These are phyloP conservation scores for Hirtodrosophila trivittata DNA, from an alignment of 2,888 invertebrate genomes.

Conservation along the genomic window DNA sequence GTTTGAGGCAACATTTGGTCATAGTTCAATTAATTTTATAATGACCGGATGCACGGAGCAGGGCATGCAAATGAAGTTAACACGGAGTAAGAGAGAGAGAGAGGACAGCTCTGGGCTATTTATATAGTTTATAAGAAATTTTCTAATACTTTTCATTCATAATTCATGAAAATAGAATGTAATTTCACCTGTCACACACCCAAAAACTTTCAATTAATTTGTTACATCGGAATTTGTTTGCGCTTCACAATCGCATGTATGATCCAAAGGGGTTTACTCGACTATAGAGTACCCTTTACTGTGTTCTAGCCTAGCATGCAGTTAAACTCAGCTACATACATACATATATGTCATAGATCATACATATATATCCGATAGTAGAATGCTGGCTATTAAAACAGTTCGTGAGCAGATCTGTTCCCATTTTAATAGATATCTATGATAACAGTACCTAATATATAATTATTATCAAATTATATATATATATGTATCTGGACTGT, in stretches of 20 bases:
- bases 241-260: not conserved
- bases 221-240: conserved; percentile 16
- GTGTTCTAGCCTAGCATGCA: too few species aligned
- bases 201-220: conserved; percentile 35
- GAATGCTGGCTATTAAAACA: too few species aligned
- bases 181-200: conserved; percentile 42
- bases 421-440: too few species aligned
- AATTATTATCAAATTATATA: too few species aligned
- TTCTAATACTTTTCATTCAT: not conserved
- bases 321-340: not conserved
- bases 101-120: conserved; percentile 12
- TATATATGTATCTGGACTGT: too few species aligned
- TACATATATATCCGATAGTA: too few species aligned
- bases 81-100: not conserved
- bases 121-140: conserved; percentile 19
- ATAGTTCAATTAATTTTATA: conserved; percentile 75
- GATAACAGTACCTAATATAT: too few species aligned
- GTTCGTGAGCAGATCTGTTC: too few species aligned
- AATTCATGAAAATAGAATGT: conserved; percentile 11
- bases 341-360: too few species aligned
- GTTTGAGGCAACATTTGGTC: conserved; percentile 58
- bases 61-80: conserved; percentile 65
- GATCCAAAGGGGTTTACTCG: too few species aligned
- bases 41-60: conserved; percentile 63
- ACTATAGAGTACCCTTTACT: too few species aligned